Evolutionary conservation across 2,113 vertebrate genomes (phyloP).

Genomic region (Azemiops feae): DNA sequence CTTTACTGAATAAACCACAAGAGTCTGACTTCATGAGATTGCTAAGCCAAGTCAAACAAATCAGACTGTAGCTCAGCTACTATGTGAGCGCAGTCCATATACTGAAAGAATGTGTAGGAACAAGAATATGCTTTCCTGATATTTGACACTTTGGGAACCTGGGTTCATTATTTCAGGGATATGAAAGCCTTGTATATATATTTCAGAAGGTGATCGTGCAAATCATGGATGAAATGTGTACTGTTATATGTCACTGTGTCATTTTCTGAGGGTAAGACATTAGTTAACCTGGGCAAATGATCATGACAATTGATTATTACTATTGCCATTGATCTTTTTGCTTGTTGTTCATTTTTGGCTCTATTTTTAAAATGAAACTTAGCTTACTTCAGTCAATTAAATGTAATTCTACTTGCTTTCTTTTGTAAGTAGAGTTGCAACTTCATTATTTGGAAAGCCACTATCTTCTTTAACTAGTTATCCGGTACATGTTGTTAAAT

Average conservation of each 20-base stretch:
- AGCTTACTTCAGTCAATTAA: background rate
- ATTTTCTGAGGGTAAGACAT: background rate
- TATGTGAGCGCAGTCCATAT: background rate
- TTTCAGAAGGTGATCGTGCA: background rate
- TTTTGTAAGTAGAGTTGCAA: background rate
- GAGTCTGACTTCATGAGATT: background rate
- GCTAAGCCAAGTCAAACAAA: background rate
- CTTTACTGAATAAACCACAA: background rate
- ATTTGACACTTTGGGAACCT: background rate
- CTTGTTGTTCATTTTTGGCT: background rate
- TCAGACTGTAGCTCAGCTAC: background rate
- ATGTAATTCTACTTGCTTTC: background rate
- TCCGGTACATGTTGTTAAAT: background rate
- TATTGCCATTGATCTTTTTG: background rate
- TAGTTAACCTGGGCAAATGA: background rate
- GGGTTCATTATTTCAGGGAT: background rate
- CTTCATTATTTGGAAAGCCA: background rate
- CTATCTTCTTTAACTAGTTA: background rate
- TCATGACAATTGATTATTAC: background rate
- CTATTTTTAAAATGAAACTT: background rate
- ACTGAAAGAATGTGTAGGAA: background rate
- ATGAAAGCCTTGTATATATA: background rate
- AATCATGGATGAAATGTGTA: background rate
- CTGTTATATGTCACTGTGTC: background rate
- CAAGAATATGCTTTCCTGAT: background rate